Percentiles rank a stretch among this genome's conserved stretches.
Evolutionary conservation across 2,888 invertebrate genomes (phyloP).

Genomic region (Cerastis leucographa): DNA sequence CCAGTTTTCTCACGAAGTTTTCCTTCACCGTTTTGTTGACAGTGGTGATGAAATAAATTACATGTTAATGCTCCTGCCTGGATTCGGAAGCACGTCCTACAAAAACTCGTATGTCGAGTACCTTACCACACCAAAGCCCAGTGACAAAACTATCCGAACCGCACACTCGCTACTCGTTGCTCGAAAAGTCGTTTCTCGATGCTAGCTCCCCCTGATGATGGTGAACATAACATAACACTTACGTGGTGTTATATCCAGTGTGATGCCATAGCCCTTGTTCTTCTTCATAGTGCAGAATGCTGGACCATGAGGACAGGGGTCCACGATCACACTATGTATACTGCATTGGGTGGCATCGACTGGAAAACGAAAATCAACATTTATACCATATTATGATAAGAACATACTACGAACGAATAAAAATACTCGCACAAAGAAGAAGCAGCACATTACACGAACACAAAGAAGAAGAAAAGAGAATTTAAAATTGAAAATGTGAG

Average conservation of each 20-base stretch:
- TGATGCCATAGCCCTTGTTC: conserved; percentile 76
- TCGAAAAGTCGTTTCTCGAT: too few species aligned
- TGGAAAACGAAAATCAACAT: conserved; percentile 54
- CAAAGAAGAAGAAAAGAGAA: not conserved
- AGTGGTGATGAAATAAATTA: too few species aligned
- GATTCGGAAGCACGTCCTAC: too few species aligned
- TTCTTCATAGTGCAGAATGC: conserved; percentile 77
- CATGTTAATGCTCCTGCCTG: too few species aligned
- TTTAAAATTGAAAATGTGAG: too few species aligned
- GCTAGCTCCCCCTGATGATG: too few species aligned
- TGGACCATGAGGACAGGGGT: conserved; percentile 77
- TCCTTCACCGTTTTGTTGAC: too few species aligned
- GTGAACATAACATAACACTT: conserved; percentile 59
- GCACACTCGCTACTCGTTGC: too few species aligned
- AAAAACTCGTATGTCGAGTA: too few species aligned
- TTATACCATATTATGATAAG: not conserved
- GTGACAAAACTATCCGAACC: too few species aligned
- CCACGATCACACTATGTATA: conserved; percentile 77
- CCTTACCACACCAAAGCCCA: too few species aligned
- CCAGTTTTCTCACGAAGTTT: too few species aligned
- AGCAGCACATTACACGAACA: not conserved
- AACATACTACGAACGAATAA: not conserved
- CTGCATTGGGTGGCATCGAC: conserved; percentile 76
- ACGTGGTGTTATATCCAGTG: conserved; percentile 80
- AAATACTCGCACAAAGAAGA: not conserved